Base-by-base conservation (phyloP, 1,140 invertebrate species). In the Goniozus legneri region DNA sequence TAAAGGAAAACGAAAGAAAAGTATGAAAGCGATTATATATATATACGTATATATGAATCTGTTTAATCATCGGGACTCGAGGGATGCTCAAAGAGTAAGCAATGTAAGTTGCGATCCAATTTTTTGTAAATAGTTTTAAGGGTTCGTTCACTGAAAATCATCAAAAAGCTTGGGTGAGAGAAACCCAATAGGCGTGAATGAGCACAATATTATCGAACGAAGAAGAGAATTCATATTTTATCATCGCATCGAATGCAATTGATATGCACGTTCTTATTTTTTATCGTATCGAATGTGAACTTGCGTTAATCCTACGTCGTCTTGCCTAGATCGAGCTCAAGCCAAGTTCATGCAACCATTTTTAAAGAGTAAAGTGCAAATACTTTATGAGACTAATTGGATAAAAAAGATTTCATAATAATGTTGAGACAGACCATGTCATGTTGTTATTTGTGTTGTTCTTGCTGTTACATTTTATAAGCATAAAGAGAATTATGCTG, bases 71-170 rank as follows among this genome's bases (percentile, higher is more conserved):
- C n/a, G n/a, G n/a, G n/a, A n/a, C n/a, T n/a, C n/a, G n/a, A n/a
- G n/a, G n/a, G n/a, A n/a, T n/a, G n/a, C n/a, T n/a, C n/a, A n/a
- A n/a, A n/a, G n/a, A n/a, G n/a, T n/a, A n/a, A n/a, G n/a, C n/a
- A n/a, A n/a, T n/a, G n/a, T n/a, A n/a, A n/a, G n/a, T n/a, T n/a
- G n/a, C n/a, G n/a, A n/a, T n/a, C n/a, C n/a, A n/a, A n/a, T 56
- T 62, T 54, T 60, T 66, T 70, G 67, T 70, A 70, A 70, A 70
- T 70, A 69, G 62, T 60, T 53, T 58, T 52, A 57, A 62, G 54
- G 47, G 46, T 42, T 53, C 42, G 30, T 42, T 53, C 49, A 35
- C n/a, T n/a, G n/a, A n/a, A n/a, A n/a, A n/a, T n/a, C n/a, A n/a
- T n/a, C n/a, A n/a, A n/a, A n/a, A n/a, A n/a, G n/a, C n/a, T n/a